Evolutionary conservation across 2,888 invertebrate species (phyloP).

Genomic region (Cremastobaeus sp.): DNA sequence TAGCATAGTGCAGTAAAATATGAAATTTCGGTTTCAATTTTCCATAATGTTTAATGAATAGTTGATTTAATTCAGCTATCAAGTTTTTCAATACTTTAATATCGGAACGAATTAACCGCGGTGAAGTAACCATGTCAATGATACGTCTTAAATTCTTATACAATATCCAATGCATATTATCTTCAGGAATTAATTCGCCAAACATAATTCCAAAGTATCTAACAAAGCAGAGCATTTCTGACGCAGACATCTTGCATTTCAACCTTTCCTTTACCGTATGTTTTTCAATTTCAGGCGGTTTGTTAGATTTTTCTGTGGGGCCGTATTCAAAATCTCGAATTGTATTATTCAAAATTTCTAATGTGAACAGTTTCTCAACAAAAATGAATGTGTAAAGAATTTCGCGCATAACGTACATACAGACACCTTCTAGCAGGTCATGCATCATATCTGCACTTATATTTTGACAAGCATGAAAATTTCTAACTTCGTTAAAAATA

Average conservation of each 20-base stretch:
- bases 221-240: conserved; percentile 23
- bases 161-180: conserved; percentile 33
- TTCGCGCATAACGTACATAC: conserved; percentile 19
- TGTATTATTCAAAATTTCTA: conserved; percentile 26
- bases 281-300: conserved; percentile 25
- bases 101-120: conserved; percentile 26
- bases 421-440: conserved; percentile 22
- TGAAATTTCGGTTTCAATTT: conserved; percentile 28
- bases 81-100: conserved; percentile 12
- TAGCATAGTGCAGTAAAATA: conserved; percentile 18
- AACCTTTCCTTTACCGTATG: conserved; percentile 20
- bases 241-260: conserved; percentile 21
- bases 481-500: conserved; percentile 12
- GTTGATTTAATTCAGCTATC: conserved; percentile 15
- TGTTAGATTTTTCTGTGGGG: conserved; percentile 27
- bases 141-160: conserved; percentile 41
- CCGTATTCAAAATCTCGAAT: conserved; percentile 34
- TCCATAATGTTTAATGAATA: conserved; percentile 12
- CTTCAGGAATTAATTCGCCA: conserved; percentile 33
- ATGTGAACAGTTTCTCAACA: conserved; percentile 26
- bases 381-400: conserved; percentile 26
- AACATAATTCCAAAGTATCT: conserved; percentile 42
- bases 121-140: conserved; percentile 47
- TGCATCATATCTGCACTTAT: conserved; percentile 17
- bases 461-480: conserved; percentile 24